Base-by-base conservation (phyloP, 2,797 vertebrate genomes). In the Sebastes aleutianus region DNA sequence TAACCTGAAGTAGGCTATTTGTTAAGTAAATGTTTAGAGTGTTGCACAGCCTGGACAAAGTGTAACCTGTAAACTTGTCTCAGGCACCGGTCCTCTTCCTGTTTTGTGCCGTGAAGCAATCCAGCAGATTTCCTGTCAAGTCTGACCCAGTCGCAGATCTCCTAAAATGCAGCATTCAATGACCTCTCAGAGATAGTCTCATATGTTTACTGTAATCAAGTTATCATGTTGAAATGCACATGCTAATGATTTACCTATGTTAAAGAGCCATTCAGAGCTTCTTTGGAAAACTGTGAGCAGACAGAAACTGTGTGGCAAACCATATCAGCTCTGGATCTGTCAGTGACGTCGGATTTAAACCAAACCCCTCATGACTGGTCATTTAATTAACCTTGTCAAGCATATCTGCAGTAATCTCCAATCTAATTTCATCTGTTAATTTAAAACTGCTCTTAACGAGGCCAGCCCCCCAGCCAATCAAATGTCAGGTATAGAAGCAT, bases 371-470 rank as follows among this genome's bases (percentile, higher is more conserved):
- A 12, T 83, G 91, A 85, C 79, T 84, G 90, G 91, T 92, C 91
- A 93, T 92, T 93, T 94, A 93, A 94, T 94, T 94, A 93, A 93
- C 92, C 93, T 86, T 80, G 83, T 88, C 89, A 89, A 86, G 82
- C 88, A 80, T 83, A 93, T 94, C 91, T 87, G 84, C 83, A 85
- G 76, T 86, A 82, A 90, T 92, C 85, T 92, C 79, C 79, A 56
- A 88, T 89, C 89, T 93, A 92, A 92, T 94, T 93, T 90, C 86
- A 91, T 90, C 88, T 91, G 91, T 93, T 94, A 90, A 93, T 93
- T 93, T 94, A 93, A 93, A 91, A 85, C 63, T 31, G 39, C 79
- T 76, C 66, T 87, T 89, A 93, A 91, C 87, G 75, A 91, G 92
- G 88, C 90, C 93, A 88, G 75, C 68, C 88, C 90, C 89, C 89